phyloP scores from a whole-genome alignment of 2,888 invertebrate species.

The Drosophila rellima region DNA sequence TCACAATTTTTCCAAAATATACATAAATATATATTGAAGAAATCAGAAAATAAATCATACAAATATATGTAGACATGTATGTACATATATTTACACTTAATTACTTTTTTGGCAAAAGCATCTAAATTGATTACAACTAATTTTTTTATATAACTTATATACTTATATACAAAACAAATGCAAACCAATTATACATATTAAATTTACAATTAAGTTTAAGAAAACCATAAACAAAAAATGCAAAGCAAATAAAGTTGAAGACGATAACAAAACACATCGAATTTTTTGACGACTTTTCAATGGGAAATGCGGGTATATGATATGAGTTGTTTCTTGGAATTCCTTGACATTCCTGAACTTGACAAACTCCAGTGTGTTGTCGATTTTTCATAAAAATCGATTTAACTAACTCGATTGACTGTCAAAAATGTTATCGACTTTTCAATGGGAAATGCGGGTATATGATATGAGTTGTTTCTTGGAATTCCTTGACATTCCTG shows the following conservation, averaged over 20 bases:
- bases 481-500: too few species aligned
- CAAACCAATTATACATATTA: constrained; percentile 46
- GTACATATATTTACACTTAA: constrained; percentile 34
- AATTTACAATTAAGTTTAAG: constrained; percentile 42
- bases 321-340: too few species aligned
- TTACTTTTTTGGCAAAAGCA: constrained; percentile 6
- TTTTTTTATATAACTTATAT: constrained; percentile 49
- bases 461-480: too few species aligned
- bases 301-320: background rate
- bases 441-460: background rate
- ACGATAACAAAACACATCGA: constrained; percentile 19
- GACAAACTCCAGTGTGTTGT: too few species aligned
- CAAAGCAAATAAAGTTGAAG: constrained; percentile 43
- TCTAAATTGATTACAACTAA: constrained; percentile 27
- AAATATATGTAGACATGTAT: constrained; percentile 2
- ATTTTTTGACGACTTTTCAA: background rate
- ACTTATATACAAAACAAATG: constrained; percentile 26
- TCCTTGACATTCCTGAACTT: too few species aligned
- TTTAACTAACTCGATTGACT: too few species aligned
- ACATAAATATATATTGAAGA: constrained; percentile 13
- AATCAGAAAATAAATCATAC: constrained; percentile 5
- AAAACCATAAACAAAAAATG: constrained; percentile 14
- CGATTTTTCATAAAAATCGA: too few species aligned
- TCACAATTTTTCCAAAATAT: constrained; percentile 45
- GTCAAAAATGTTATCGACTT: too few species aligned